These are phyloP conservation scores for Mamestra configurata DNA, from an alignment of 1,140 invertebrate species.

Conservation along the genomic window DNA sequence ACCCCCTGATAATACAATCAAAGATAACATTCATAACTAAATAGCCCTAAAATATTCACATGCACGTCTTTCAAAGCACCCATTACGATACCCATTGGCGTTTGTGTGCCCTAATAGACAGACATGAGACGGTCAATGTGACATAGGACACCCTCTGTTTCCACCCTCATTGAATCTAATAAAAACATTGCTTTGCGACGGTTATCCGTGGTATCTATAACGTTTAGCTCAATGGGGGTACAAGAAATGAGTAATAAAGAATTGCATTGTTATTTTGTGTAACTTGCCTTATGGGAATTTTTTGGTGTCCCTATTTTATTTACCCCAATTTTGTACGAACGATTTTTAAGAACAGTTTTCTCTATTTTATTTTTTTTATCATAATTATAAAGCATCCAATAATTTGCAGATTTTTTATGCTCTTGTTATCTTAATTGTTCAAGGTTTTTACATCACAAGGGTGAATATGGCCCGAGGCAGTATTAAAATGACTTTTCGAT, in stretches of 20 bases:
- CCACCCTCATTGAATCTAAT: conserved; percentile 73
- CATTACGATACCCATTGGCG: conserved; percentile 63
- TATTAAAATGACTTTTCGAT: conserved; percentile 23
- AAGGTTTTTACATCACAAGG: not conserved
- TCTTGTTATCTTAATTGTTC: conserved; percentile 19
- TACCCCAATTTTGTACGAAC: too few relatives aligned
- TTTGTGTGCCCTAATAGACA: conserved; percentile 69
- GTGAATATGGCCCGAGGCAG: not conserved
- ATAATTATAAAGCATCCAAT: not conserved
- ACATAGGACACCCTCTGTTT: conserved; percentile 69
- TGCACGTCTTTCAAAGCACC: conserved; percentile 52
- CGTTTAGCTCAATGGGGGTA: conserved; percentile 44
- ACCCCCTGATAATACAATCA: not conserved
- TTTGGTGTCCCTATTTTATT: not conserved
- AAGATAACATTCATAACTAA: not conserved
- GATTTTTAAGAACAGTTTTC: too few relatives aligned
- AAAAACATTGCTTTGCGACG: conserved; percentile 69
- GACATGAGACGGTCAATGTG: conserved; percentile 74
- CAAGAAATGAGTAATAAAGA: conserved; percentile 24
- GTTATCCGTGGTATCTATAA: conserved; percentile 55
- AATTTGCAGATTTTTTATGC: not conserved
- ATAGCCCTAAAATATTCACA: conserved; percentile 45
- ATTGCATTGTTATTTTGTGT: conserved; percentile 32
- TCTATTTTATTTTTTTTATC: conserved; percentile 8
- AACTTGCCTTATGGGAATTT: not conserved